Conservation (phyloP, 2,888 invertebrate species). For the Opisthograptis luteolata region DNA sequence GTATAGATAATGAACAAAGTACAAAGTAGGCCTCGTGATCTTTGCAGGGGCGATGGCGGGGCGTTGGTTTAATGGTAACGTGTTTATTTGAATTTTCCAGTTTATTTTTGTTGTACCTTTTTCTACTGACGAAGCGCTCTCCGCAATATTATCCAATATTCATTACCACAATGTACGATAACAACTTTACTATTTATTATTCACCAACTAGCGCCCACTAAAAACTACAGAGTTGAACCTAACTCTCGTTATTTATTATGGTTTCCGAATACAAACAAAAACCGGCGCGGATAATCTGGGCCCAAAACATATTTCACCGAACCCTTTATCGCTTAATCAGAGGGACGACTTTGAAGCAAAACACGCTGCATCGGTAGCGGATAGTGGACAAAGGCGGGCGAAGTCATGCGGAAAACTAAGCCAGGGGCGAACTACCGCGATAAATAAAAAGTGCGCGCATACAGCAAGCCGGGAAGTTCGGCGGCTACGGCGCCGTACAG, state of each 20-base stretch:
- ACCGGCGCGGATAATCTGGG: conserved; percentile 5
- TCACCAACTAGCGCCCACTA: too few relatives aligned
- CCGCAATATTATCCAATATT: too few relatives aligned
- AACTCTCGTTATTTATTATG: conserved; percentile 5
- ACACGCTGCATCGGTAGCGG: conserved; percentile 20
- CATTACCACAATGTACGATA: too few relatives aligned
- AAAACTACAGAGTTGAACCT: too few relatives aligned
- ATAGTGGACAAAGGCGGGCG: conserved; percentile 23
- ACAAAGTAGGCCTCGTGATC: too few relatives aligned
- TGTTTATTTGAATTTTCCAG: too few relatives aligned
- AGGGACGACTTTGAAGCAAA: conserved; percentile 19
- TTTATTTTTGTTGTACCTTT: too few relatives aligned
- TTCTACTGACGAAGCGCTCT: too few relatives aligned
- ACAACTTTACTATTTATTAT: too few relatives aligned
- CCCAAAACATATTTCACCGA: conserved; percentile 27
- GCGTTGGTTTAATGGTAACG: too few relatives aligned
- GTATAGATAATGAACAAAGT: too few relatives aligned
- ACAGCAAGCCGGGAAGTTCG: conserved; percentile 14
- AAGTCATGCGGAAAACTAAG: conserved; percentile 46
- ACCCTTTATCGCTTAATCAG: conserved; percentile 35
- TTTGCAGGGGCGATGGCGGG: too few relatives aligned
- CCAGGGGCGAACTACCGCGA: conserved; percentile 37
- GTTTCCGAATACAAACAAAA: conserved; percentile 18
- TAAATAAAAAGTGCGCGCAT: conserved; percentile 42
- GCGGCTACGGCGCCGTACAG: conserved; percentile 2